Evolutionary conservation across 2,888 invertebrate genomes (phyloP).

Genomic region (Morpho achilles): DNA sequence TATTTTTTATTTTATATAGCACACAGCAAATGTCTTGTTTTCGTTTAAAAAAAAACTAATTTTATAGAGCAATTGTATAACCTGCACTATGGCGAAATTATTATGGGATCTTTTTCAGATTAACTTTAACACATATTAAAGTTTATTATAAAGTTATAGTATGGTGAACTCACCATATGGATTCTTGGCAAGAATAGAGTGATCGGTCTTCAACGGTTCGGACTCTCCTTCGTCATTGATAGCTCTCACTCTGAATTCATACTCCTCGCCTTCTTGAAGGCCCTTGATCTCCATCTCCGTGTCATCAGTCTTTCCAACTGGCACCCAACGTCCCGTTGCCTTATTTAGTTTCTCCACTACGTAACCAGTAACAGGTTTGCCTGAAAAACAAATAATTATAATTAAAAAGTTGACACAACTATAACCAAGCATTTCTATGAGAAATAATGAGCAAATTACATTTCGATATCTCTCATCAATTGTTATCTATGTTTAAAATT

Average conservation of each 20-base stretch:
- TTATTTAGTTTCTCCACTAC: conserved; percentile 96
- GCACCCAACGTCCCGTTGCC: conserved; percentile 94
- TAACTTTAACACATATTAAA: too few relatives aligned
- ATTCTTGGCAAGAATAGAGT: conserved; percentile 95
- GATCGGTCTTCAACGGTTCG: conserved; percentile 95
- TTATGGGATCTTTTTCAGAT: too few relatives aligned
- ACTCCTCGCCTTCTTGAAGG: conserved; percentile 91
- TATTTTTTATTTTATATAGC: too few relatives aligned
- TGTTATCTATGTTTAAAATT: too few relatives aligned
- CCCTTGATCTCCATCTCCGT: conserved; percentile 91
- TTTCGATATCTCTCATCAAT: too few relatives aligned
- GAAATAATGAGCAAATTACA: too few relatives aligned
- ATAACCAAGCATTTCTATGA: too few relatives aligned
- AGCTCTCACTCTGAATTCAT: conserved; percentile 95
- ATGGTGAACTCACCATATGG: conserved; percentile 85
- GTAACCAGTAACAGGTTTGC: conserved; percentile 93
- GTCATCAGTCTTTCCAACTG: conserved; percentile 92
- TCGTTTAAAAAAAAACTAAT: too few relatives aligned
- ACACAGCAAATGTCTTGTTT: too few relatives aligned
- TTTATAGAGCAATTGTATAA: too few relatives aligned
- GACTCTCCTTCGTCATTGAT: conserved; percentile 97
- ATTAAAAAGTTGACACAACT: too few relatives aligned
- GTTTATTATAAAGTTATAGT: background rate
- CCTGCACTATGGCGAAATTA: too few relatives aligned
- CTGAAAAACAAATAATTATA: conserved; percentile 33